Evolutionary conservation across 2,113 vertebrate species (phyloP).

Genomic region (Brachirus orientalis): DNA sequence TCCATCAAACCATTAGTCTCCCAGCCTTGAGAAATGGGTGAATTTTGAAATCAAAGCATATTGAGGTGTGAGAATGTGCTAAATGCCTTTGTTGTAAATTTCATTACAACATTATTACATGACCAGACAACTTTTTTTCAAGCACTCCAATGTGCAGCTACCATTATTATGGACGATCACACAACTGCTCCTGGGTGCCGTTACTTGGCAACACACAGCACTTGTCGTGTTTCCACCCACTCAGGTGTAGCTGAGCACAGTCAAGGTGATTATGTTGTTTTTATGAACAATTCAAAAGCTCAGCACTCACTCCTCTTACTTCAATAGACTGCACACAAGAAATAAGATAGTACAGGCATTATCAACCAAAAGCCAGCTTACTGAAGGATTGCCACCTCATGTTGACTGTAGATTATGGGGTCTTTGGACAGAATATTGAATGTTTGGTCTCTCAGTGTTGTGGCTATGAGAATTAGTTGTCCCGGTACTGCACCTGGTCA

Average conservation of each 20-base stretch:
- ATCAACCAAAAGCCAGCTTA: constrained; percentile 29
- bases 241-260: constrained; percentile 39
- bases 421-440: constrained; percentile 50
- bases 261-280: constrained; percentile 57
- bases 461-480: constrained; percentile 39
- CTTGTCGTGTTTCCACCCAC: constrained; percentile 62
- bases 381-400: neutral
- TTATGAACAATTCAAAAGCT: constrained; percentile 45
- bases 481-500: constrained; percentile 41
- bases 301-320: constrained; percentile 17
- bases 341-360: neutral
- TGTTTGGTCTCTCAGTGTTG: constrained; percentile 45
- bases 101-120: neutral
- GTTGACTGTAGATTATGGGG: constrained; percentile 33
- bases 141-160: neutral
- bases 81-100: constrained; percentile 12
- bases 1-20: constrained; percentile 4
- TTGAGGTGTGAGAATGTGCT: neutral
- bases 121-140: constrained; percentile 4
- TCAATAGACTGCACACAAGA: neutral
- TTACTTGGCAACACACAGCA: constrained; percentile 73
- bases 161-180: constrained; percentile 27
- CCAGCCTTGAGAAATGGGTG: neutral
- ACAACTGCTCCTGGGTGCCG: constrained; percentile 24
- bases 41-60: constrained; percentile 8